Evolutionary conservation across 2,113 vertebrate genomes (phyloP).

Genomic region (Sula dactylatra): DNA sequence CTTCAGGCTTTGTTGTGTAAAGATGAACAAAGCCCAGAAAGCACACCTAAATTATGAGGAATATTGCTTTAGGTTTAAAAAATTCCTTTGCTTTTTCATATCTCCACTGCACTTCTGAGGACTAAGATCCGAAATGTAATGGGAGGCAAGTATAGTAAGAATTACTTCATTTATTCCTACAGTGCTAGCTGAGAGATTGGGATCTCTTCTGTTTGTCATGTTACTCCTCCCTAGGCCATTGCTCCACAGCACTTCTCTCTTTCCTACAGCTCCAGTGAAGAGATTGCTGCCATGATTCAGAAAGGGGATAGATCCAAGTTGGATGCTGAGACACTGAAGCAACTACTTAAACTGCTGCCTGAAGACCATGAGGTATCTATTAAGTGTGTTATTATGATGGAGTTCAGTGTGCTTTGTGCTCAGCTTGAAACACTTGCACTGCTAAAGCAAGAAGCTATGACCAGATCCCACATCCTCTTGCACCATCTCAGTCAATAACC

Average conservation of each 20-base stretch:
- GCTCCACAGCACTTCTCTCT: background rate
- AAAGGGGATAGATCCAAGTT: conserved; percentile 81
- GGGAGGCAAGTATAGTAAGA: background rate
- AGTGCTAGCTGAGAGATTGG: background rate
- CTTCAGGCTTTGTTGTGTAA: background rate
- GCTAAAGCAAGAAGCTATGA: background rate
- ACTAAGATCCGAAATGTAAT: background rate
- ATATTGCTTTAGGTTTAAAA: background rate
- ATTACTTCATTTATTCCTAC: background rate
- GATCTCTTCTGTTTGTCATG: background rate
- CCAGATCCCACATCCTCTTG: background rate
- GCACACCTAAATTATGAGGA: background rate
- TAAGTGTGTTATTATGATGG: background rate
- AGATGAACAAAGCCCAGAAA: background rate
- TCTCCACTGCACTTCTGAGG: background rate
- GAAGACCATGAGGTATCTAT: conserved; percentile 86
- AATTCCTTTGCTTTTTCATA: background rate
- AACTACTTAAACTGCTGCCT: conserved; percentile 90
- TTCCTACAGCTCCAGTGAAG: conserved; percentile 80
- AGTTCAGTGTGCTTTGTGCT: background rate
- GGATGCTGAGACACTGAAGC: conserved; percentile 87
- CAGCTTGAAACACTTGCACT: background rate
- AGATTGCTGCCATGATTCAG: conserved; percentile 83
- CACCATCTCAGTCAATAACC: background rate
- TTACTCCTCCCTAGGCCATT: accelerated